phyloP scores from a whole-genome alignment of 2,888 invertebrate species.

The Aphidius colemani region DNA sequence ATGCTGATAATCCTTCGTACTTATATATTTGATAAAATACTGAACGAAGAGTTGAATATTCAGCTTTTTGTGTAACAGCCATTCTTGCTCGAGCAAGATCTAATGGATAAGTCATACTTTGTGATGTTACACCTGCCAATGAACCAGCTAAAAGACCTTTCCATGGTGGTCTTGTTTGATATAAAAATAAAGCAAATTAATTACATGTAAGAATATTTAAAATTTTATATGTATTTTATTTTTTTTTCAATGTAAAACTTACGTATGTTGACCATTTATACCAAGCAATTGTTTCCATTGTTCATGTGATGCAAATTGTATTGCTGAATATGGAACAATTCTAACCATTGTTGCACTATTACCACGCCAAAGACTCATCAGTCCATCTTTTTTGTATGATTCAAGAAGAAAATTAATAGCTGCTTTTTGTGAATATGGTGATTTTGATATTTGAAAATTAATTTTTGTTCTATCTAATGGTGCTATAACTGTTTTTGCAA shows the following conservation, averaged over 20 bases:
- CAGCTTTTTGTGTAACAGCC: constrained; percentile 87
- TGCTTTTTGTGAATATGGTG: constrained; percentile 74
- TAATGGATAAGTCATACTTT: constrained; percentile 91
- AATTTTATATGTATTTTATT: too few species aligned
- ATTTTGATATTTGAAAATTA: constrained; percentile 90
- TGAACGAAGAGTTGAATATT: constrained; percentile 69
- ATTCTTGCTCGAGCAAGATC: constrained; percentile 96
- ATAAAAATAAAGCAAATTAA: too few species aligned
- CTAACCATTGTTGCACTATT: constrained; percentile 98
- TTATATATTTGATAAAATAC: constrained; percentile 74
- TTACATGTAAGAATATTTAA: neutral
- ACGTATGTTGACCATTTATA: constrained; percentile 70
- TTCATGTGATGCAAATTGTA: constrained; percentile 97
- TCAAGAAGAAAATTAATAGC: constrained; percentile 71
- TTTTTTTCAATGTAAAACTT: constrained; percentile 38
- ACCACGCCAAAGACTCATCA: constrained; percentile 90
- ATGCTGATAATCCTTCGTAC: constrained; percentile 76
- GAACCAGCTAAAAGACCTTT: constrained; percentile 85
- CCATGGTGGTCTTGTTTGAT: neutral
- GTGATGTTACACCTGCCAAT: constrained; percentile 93
- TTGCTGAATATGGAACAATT: constrained; percentile 95
- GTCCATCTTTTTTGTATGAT: constrained; percentile 78
- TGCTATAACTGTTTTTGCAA: constrained; percentile 95
- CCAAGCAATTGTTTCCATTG: constrained; percentile 87
- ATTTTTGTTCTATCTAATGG: constrained; percentile 98